Percentiles rank a stretch among this genome's conserved stretches.
Conservation (phyloP, 1,140 invertebrate species). For the Asbolus verrucosus region DNA sequence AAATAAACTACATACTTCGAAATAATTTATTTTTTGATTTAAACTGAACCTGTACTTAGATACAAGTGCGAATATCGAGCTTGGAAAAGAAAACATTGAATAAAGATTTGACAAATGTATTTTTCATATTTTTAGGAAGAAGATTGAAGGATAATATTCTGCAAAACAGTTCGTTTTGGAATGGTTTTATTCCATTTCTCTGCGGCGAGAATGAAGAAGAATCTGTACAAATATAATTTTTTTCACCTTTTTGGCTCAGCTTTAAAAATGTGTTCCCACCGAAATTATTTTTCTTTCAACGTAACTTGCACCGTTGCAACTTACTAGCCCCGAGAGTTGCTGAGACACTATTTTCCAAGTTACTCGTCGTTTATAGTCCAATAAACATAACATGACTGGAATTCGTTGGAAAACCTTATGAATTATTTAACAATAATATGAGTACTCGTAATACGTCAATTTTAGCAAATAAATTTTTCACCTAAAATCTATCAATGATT, state of each 20-base stretch:
- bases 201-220: neutral
- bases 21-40: too few species aligned
- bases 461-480: too few species aligned
- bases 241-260: neutral
- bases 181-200: conserved; percentile 20
- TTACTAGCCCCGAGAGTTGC: conserved; percentile 13
- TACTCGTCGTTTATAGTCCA: conserved; percentile 2
- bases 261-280: conserved; percentile 13
- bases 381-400: too few species aligned
- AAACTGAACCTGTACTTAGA: neutral
- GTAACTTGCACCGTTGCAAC: neutral
- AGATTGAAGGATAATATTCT: conserved; percentile 29
- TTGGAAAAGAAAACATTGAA: conserved; percentile 3
- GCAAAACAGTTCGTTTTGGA: neutral
- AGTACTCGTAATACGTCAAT: neutral
- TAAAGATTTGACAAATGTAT: conserved; percentile 34
- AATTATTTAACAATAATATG: conserved; percentile 12
- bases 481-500: conserved; percentile 2
- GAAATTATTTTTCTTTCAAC: conserved; percentile 23
- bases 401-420: neutral
- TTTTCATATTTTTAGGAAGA: conserved; percentile 13
- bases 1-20: too few species aligned
- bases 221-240: neutral
- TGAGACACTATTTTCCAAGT: neutral
- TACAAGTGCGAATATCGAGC: conserved; percentile 4